Conservation (phyloP, 2,888 invertebrate genomes). For the Drosophila cognata region DNA sequence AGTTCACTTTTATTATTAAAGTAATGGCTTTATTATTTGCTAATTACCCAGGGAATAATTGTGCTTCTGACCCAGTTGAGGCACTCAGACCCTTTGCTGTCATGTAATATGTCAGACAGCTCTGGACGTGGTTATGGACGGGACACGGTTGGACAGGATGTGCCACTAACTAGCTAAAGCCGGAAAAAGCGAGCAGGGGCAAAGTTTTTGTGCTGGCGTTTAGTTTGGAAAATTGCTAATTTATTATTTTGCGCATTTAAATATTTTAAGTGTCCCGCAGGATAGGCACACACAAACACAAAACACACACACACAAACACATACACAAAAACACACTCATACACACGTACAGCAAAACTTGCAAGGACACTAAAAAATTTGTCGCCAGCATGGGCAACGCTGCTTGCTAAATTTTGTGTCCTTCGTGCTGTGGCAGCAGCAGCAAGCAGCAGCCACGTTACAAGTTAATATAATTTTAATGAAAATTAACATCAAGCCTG, state of each 20-base stretch:
- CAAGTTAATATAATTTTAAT: slow-evolving; percentile 82
- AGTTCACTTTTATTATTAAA: slow-evolving; percentile 35
- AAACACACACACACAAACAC: slow-evolving; percentile 23
- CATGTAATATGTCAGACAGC: slow-evolving; percentile 67
- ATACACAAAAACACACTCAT: slow-evolving; percentile 19
- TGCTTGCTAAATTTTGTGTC: slow-evolving; percentile 22
- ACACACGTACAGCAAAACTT: slow-evolving; percentile 52
- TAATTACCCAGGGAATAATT: slow-evolving; percentile 51
- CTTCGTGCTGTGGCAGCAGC: slow-evolving; percentile 27
- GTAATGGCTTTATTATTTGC: slow-evolving; percentile 58
- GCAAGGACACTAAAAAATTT: slow-evolving; percentile 79
- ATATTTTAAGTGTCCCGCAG: slow-evolving; percentile 80
- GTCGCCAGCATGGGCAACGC: slow-evolving; percentile 51
- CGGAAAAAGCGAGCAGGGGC: slow-evolving; percentile 25
- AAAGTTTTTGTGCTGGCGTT: slow-evolving; percentile 57
- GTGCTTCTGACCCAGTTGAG: slow-evolving; percentile 63
- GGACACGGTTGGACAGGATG: slow-evolving; percentile 14
- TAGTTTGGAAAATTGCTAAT: slow-evolving; percentile 74
- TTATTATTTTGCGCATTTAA: slow-evolving; percentile 82
- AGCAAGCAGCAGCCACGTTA: slow-evolving; percentile 65
- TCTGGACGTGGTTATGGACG: slow-evolving; percentile 21
- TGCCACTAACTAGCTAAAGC: slow-evolving; percentile 4
- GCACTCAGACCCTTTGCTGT: slow-evolving; percentile 35
- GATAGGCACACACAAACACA: slow-evolving; percentile 57
- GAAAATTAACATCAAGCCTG: slow-evolving; percentile 81